Evolutionary conservation across 2,888 invertebrate species (phyloP).

Genomic region (Parochlus steinenii): DNA sequence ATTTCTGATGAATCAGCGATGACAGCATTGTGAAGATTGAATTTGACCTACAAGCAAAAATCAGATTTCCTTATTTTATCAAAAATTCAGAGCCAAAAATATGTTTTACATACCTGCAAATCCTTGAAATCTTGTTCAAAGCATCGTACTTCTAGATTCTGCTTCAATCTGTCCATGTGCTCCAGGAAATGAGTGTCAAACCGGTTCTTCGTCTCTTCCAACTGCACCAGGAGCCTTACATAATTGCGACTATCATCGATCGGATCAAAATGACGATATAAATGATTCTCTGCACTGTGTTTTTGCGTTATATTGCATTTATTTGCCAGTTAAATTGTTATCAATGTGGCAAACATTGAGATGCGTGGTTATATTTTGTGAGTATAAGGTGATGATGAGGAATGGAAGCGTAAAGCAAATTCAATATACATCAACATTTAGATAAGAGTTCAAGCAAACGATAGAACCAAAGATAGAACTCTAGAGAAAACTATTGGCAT

Average conservation of each 20-base stretch:
- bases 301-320: not conserved
- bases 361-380: not conserved
- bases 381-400: not conserved
- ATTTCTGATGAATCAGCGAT: constrained; percentile 75
- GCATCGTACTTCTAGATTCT: constrained; percentile 76
- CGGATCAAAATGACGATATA: constrained; percentile 16
- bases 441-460: no score
- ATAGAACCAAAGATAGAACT: no score
- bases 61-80: constrained; percentile 14
- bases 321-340: not conserved
- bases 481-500: no score
- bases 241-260: constrained; percentile 31
- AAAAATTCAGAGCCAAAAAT: constrained; percentile 15
- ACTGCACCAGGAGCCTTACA: constrained; percentile 69
- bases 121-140: constrained; percentile 93
- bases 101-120: constrained; percentile 60
- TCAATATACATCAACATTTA: no score
- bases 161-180: constrained; percentile 75
- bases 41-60: constrained; percentile 38
- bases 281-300: constrained; percentile 12
- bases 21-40: constrained; percentile 62
- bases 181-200: constrained; percentile 91
- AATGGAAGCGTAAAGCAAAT: no score
- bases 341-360: not conserved
- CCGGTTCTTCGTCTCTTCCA: constrained; percentile 85